Conservation (phyloP, 2,113 vertebrate genomes). For the Neofelis nebulosa region DNA sequence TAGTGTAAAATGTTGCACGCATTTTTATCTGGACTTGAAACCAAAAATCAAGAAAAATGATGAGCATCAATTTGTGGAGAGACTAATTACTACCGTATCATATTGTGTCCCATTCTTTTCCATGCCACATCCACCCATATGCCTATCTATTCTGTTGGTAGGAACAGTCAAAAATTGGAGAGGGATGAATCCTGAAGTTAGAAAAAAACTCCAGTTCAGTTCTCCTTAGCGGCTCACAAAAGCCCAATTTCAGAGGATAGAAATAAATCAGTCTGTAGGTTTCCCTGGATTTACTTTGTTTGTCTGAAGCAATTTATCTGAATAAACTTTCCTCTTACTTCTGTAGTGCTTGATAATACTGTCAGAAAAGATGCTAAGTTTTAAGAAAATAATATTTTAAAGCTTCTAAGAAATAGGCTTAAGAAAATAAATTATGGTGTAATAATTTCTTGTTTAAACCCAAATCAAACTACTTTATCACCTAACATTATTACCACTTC, state of each 20-base stretch:
- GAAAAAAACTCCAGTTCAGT: neutral
- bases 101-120: neutral
- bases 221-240: neutral
- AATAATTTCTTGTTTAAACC: neutral
- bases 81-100: neutral
- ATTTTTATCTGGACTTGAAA: neutral
- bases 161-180: neutral
- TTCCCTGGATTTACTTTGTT: conserved; percentile 17
- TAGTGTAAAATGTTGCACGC: neutral
- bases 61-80: neutral
- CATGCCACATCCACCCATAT: neutral
- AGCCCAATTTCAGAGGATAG: neutral
- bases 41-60: neutral
- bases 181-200: neutral
- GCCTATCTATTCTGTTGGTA: neutral
- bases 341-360: neutral
- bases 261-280: neutral
- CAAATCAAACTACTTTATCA: neutral
- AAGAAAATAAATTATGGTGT: neutral
- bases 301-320: neutral
- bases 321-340: neutral
- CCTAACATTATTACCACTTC: neutral
- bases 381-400: conserved; percentile 32
- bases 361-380: neutral
- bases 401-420: neutral